A percentile compares a stretch with the other conserved stretches of the same genome.
These are phyloP conservation scores for Digitonthophagus gazella DNA, from an alignment of 2,888 invertebrate species.

Conservation along the genomic window DNA sequence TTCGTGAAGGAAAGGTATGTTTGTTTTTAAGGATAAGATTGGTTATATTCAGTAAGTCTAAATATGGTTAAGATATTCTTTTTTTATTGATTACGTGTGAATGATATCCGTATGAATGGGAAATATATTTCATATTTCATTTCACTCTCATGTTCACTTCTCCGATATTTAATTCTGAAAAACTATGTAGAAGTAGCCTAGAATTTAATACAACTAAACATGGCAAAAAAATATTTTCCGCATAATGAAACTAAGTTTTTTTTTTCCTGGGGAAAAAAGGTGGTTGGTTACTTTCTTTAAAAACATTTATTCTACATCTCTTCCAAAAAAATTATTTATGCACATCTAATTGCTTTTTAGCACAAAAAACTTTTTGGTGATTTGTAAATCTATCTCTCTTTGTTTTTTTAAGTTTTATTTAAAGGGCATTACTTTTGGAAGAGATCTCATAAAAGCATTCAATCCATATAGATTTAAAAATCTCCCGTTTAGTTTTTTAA, in stretches of 20 bases:
- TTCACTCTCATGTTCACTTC: neutral
- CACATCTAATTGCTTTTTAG: slow-evolving; percentile 3
- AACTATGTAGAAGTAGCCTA: slow-evolving; percentile 15
- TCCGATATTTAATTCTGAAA: neutral
- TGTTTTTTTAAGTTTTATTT: neutral
- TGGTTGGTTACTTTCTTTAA: neutral
- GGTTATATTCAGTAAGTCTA: neutral
- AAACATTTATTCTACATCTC: neutral
- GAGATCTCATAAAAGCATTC: slow-evolving; percentile 1
- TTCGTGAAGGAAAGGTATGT: slow-evolving; percentile 96
- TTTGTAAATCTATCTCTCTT: slow-evolving; percentile 7
- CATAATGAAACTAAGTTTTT: slow-evolving; percentile 8
- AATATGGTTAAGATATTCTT: neutral
- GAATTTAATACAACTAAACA: slow-evolving; percentile 15
- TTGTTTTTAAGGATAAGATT: neutral
- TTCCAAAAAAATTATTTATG: slow-evolving; percentile 5
- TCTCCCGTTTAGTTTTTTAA: neutral
- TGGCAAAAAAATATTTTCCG: slow-evolving; percentile 7
- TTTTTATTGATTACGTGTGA: neutral
- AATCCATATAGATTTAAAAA: too few relatives aligned
- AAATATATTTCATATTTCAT: neutral
- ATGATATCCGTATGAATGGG: neutral
- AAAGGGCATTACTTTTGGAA: neutral
- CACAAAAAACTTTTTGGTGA: slow-evolving; percentile 2
- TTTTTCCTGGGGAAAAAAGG: neutral